Evolutionary conservation across 2,888 invertebrate genomes (phyloP).

Genomic region (Neoaliturus tenellus): DNA sequence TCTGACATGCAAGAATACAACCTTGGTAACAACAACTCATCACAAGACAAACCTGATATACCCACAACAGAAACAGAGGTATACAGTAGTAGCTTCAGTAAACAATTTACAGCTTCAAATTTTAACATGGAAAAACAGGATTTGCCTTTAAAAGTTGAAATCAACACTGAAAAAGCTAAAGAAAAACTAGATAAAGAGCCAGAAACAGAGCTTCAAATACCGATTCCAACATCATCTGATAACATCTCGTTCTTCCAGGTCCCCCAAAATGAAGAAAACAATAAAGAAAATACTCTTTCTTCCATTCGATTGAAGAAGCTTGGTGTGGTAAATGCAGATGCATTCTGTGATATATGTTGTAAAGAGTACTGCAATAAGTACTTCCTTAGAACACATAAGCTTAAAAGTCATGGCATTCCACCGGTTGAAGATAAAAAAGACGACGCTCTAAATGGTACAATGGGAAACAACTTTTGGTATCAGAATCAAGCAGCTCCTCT

Average conservation of each 20-base stretch:
- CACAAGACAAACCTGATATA: conserved; percentile 31
- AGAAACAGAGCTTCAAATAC: neutral
- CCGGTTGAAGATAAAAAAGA: conserved; percentile 70
- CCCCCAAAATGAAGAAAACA: conserved; percentile 50
- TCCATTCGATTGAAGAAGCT: conserved; percentile 52
- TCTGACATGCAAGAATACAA: conserved; percentile 61
- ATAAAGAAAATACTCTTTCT: conserved; percentile 46
- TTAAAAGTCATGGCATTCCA: conserved; percentile 90
- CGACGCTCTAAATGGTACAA: conserved; percentile 57
- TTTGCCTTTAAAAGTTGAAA: neutral
- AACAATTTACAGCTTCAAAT: conserved; percentile 21
- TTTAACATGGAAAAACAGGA: conserved; percentile 19
- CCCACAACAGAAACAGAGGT: conserved; percentile 1
- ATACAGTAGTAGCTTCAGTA: neutral
- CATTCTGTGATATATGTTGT: conserved; percentile 94
- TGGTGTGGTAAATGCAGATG: conserved; percentile 69
- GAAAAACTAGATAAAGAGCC: conserved; percentile 29
- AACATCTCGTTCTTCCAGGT: neutral
- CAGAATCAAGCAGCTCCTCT: conserved; percentile 62
- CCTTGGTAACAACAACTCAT: conserved; percentile 46
- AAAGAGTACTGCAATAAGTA: conserved; percentile 96
- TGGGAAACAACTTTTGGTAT: conserved; percentile 56
- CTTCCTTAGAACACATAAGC: conserved; percentile 93
- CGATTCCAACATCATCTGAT: conserved; percentile 19
- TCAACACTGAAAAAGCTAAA: conserved; percentile 13